Evolutionary conservation across 1,140 invertebrate species (phyloP).

Genomic region (Piezodorus guildinii): DNA sequence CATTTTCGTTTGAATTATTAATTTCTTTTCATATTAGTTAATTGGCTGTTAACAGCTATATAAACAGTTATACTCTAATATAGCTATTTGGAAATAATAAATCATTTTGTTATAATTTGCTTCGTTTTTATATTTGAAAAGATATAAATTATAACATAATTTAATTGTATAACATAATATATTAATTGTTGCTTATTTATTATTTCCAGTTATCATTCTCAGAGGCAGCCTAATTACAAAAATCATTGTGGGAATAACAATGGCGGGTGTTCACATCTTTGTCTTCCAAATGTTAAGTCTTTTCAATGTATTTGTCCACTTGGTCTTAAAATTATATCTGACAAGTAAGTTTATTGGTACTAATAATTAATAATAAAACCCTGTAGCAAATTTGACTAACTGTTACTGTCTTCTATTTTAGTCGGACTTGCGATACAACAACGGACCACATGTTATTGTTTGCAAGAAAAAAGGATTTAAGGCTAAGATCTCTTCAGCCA

Average conservation of each 20-base stretch:
- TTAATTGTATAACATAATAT: no score
- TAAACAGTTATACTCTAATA: no score
- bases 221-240: constrained; percentile 59
- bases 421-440: constrained; percentile 54
- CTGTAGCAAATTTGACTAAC: no score
- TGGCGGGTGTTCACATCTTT: constrained; percentile 81
- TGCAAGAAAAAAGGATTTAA: constrained; percentile 67
- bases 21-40: no score
- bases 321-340: constrained; percentile 59
- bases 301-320: constrained; percentile 74
- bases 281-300: constrained; percentile 59
- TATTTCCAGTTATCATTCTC: constrained; percentile 53
- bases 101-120: no score
- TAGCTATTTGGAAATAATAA: no score
- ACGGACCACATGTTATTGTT: constrained; percentile 69
- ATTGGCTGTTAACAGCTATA: no score
- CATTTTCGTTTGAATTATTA: no score
- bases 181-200: constrained; percentile 35
- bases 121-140: no score
- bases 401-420: constrained; percentile 24
- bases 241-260: constrained; percentile 63
- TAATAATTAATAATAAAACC: no score
- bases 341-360: constrained; percentile 38
- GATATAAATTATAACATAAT: neutral
- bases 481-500: constrained; percentile 52